A percentile compares a stretch with the other conserved stretches of the same genome.
Conservation (phyloP, 2,113 vertebrate species). For the Podarcis raffonei region DNA sequence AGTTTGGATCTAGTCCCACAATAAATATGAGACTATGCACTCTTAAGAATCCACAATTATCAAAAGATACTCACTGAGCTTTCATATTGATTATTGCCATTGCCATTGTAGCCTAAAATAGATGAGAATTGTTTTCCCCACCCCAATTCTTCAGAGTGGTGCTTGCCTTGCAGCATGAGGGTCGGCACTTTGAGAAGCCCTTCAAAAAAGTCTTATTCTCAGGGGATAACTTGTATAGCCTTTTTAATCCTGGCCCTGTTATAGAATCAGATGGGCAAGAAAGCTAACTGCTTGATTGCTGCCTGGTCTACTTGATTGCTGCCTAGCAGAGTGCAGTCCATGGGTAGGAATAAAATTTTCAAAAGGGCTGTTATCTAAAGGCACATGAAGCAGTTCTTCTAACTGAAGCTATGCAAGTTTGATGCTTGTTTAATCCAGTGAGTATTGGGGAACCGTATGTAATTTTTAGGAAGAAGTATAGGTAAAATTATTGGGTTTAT, state of each 20-base stretch:
- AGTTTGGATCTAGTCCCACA: neutral
- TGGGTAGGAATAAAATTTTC: neutral
- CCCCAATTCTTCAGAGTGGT: neutral
- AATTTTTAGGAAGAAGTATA: neutral
- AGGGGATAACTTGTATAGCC: neutral
- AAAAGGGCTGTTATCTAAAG: neutral
- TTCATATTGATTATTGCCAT: neutral
- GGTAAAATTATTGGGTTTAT: neutral
- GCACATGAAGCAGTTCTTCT: neutral
- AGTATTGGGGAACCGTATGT: no score
- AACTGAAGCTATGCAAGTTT: neutral
- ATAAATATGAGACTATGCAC: neutral
- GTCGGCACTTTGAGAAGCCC: neutral
- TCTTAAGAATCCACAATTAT: neutral
- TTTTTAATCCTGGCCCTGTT: neutral
- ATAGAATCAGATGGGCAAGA: neutral
- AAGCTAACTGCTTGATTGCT: neutral
- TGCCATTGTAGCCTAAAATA: neutral
- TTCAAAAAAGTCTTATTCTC: neutral
- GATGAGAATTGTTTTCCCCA: neutral
- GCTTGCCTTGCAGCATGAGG: neutral
- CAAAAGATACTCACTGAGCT: neutral
- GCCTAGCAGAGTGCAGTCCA: neutral
- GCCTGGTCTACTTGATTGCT: neutral
- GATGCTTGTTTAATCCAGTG: neutral